Percentiles rank a stretch among this genome's conserved stretches.
Evolutionary conservation across 2,113 vertebrate genomes (phyloP).

Genomic region (Sceloporus undulatus): DNA sequence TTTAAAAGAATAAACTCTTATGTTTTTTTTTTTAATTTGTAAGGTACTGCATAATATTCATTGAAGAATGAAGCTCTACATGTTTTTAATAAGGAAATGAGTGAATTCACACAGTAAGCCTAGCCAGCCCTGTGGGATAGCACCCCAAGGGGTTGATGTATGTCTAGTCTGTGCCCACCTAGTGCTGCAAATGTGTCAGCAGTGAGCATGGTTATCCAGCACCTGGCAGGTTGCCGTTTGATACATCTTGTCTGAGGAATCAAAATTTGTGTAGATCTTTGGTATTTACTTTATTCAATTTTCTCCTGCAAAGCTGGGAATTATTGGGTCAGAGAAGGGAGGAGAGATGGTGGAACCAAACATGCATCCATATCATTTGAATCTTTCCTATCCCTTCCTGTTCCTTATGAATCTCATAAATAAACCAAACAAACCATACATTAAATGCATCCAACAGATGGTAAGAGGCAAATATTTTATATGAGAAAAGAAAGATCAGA

Average conservation of each 20-base stretch:
- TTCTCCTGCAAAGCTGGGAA: slow-evolving; percentile 41
- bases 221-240: neutral
- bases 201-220: neutral
- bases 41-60: neutral
- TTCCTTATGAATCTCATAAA: neutral
- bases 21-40: slow-evolving; percentile 18
- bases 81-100: neutral
- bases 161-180: neutral
- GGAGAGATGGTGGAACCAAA: neutral
- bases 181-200: neutral
- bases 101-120: neutral
- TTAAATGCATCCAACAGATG: neutral
- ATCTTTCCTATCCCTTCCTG: neutral
- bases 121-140: neutral
- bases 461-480: neutral
- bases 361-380: neutral
- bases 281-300: neutral
- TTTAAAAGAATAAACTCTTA: slow-evolving; percentile 3
- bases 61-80: slow-evolving; percentile 8
- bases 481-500: neutral
- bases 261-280: neutral
- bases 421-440: slow-evolving; percentile 17
- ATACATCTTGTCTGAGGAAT: no score
- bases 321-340: neutral
- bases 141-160: neutral